These are phyloP conservation scores for Lithophane ornitopus DNA, from an alignment of 2,888 invertebrate genomes.

Conservation along the genomic window DNA sequence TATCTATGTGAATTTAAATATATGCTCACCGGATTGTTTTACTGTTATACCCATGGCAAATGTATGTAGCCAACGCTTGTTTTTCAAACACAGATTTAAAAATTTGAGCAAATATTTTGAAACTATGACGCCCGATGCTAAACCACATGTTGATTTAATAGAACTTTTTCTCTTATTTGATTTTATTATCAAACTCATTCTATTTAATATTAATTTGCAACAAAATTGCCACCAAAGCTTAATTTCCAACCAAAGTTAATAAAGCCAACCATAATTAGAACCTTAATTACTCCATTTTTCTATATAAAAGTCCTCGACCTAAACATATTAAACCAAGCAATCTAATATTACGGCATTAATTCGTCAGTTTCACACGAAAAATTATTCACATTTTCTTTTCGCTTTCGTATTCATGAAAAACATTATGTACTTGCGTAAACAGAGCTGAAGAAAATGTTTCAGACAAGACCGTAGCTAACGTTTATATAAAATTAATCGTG, in stretches of 20 bases:
- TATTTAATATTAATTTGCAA: neutral
- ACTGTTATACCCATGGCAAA: neutral
- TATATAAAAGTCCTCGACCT: slow-evolving; percentile 17
- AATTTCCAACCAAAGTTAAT: neutral
- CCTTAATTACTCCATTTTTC: slow-evolving; percentile 30
- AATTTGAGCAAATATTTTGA: neutral
- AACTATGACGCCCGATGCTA: neutral
- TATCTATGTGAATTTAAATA: neutral
- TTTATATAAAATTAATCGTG: slow-evolving; percentile 56
- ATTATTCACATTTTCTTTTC: slow-evolving; percentile 52
- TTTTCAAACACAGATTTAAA: slow-evolving; percentile 4
- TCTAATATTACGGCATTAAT: slow-evolving; percentile 56
- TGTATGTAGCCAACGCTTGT: neutral
- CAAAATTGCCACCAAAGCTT: neutral
- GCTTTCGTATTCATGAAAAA: slow-evolving; percentile 65
- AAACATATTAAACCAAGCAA: slow-evolving; percentile 41
- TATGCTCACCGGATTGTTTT: neutral
- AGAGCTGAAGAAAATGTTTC: slow-evolving; percentile 36
- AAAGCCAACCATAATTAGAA: slow-evolving; percentile 11
- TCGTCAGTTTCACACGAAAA: slow-evolving; percentile 56
- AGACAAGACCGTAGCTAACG: slow-evolving; percentile 23
- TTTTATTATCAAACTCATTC: neutral
- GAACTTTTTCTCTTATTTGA: neutral
- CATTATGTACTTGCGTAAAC: slow-evolving; percentile 53
- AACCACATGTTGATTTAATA: neutral